phyloP scores from a whole-genome alignment of 2,797 vertebrate species.

The Remorina albescens region DNA sequence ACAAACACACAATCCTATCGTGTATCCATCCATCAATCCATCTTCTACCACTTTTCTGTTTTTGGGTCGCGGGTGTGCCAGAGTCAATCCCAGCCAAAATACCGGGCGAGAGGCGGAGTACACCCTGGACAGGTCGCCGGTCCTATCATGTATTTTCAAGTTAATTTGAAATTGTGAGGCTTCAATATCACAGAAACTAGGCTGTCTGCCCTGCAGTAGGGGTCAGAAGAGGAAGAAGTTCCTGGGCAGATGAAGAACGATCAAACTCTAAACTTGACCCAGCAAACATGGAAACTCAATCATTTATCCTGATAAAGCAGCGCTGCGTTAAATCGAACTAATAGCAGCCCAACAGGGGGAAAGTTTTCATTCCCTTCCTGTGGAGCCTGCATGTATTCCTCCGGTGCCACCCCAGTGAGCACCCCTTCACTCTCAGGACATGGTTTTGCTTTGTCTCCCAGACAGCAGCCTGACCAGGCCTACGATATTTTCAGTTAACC shows the following conservation, averaged over 20 bases:
- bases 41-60: no score
- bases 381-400: conserved; percentile 22
- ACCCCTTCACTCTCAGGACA: conserved; percentile 41
- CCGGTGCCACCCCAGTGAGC: conserved; percentile 14
- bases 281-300: conserved; percentile 51
- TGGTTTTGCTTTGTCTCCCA: conserved; percentile 63
- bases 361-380: background rate
- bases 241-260: conserved; percentile 25
- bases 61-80: no score
- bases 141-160: conserved; percentile 42
- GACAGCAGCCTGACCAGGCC: conserved; percentile 51
- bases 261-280: conserved; percentile 46
- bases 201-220: conserved; percentile 22
- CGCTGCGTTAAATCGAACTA: conserved; percentile 56
- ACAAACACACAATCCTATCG: conserved; percentile 63
- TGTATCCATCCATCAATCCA: no score
- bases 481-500: conserved; percentile 70
- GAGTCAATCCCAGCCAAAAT: no score
- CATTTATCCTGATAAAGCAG: conserved; percentile 53
- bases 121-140: no score
- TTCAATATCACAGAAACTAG: conserved; percentile 27
- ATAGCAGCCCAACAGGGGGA: conserved; percentile 36
- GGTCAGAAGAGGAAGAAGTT: conserved; percentile 13
- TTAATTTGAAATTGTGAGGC: conserved; percentile 38
- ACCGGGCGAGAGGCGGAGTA: no score